Conservation (phyloP, 2,113 vertebrate genomes). For the Felis chaus region DNA sequence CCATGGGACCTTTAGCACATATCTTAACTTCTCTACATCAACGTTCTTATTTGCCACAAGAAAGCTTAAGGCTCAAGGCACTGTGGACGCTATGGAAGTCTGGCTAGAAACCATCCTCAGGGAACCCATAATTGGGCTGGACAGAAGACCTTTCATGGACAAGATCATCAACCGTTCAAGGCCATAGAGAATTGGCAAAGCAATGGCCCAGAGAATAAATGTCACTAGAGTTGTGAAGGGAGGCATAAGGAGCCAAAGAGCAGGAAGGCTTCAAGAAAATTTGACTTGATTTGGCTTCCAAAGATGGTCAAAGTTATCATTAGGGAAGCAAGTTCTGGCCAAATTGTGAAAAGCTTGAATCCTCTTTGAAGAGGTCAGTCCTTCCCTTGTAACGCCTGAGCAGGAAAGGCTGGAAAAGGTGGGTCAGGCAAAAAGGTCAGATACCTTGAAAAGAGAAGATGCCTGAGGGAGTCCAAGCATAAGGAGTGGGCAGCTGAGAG, state of each 20-base stretch:
- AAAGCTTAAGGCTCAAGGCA: neutral
- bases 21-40: neutral
- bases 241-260: neutral
- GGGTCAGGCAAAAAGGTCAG: too few relatives aligned
- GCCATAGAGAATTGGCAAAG: neutral
- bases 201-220: neutral
- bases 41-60: neutral
- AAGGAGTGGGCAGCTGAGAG: neutral
- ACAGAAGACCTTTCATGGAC: neutral
- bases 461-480: too few relatives aligned
- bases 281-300: neutral
- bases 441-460: neutral
- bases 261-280: neutral
- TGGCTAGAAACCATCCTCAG: neutral
- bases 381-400: neutral
- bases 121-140: neutral
- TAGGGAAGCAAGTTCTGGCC: neutral
- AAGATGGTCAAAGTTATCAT: neutral
- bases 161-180: neutral
- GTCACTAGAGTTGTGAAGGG: neutral
- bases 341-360: neutral
- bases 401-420: neutral
- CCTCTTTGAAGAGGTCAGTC: neutral
- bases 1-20: neutral
- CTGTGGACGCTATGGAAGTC: neutral